A percentile compares a stretch with the other conserved stretches of the same genome.
These are phyloP conservation scores for Pandemis cinnamomeana DNA, from an alignment of 2,888 invertebrate genomes.

Conservation along the genomic window DNA sequence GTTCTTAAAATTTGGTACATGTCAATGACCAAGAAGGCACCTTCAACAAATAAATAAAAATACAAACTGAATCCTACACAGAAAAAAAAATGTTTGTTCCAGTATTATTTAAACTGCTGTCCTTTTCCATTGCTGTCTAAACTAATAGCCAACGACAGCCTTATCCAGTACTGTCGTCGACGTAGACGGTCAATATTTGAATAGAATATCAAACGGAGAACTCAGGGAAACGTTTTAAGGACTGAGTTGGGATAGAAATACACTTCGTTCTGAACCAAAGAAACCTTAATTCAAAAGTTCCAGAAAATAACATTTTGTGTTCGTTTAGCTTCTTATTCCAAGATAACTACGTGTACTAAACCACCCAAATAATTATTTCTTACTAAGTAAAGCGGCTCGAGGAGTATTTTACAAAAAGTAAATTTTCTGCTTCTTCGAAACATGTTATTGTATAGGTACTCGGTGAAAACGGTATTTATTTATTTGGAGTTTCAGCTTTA, in stretches of 20 bases:
- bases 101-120: background rate
- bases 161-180: conserved; percentile 45
- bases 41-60: no score
- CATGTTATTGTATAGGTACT: no score
- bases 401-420: background rate
- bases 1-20: no score
- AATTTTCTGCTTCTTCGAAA: no score
- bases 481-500: background rate
- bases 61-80: no score
- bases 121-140: background rate
- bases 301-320: conserved; percentile 1
- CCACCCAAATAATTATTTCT: background rate
- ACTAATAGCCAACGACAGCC: conserved; percentile 42
- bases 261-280: conserved; percentile 3
- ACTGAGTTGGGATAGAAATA: conserved; percentile 14
- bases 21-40: no score
- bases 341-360: background rate
- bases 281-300: background rate
- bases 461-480: background rate
- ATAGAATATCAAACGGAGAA: conserved; percentile 43
- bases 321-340: background rate
- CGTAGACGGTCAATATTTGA: conserved; percentile 54
- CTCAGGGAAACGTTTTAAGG: conserved; percentile 7
- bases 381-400: background rate
- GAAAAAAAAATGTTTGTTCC: background rate